phyloP scores from a whole-genome alignment of 2,113 vertebrate genomes.

The Centropus bengalensis region DNA sequence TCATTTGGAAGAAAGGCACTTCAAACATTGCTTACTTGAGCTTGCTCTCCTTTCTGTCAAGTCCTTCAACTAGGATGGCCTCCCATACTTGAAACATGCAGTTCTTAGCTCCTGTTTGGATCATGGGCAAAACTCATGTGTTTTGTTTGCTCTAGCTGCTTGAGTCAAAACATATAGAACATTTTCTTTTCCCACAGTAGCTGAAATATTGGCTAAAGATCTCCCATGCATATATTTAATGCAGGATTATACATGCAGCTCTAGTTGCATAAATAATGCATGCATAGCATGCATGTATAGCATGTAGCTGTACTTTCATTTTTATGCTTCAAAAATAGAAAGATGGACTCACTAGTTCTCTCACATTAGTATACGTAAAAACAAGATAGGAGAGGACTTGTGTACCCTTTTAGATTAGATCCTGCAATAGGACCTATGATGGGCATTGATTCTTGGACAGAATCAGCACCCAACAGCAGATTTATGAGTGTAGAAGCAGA shows the following conservation, averaged over 20 bases:
- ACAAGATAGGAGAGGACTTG: neutral
- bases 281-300: no score
- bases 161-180: neutral
- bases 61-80: neutral
- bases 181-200: neutral
- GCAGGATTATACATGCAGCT: neutral
- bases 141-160: neutral
- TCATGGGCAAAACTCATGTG: accelerated
- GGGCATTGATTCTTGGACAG: neutral
- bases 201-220: neutral
- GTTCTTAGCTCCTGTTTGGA: neutral
- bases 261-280: neutral
- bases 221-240: neutral
- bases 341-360: neutral
- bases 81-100: neutral
- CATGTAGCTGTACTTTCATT: neutral
- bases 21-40: neutral
- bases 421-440: neutral
- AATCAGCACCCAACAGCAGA: neutral
- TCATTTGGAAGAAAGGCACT: neutral
- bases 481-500: neutral
- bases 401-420: neutral
- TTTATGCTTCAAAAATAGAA: neutral
- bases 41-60: neutral
- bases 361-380: neutral